Base-by-base conservation (phyloP, 2,797 vertebrate species). In the Anguilla obscura region DNA sequence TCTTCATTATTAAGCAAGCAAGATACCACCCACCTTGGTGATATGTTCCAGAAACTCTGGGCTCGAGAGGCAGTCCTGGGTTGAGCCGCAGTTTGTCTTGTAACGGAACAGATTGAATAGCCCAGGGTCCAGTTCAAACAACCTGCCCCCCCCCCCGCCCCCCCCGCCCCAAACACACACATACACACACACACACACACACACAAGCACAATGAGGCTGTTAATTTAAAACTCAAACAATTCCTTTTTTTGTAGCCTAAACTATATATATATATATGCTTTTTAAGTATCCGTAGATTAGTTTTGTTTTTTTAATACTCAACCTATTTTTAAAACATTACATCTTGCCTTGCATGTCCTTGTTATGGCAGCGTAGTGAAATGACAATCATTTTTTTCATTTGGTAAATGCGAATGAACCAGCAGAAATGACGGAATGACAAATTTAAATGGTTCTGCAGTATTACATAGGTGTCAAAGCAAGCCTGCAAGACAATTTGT, bases 21-120 rank as follows among this genome's bases (percentile, higher is more conserved):
- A 33, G 89, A 1, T 71, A 86, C 56, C 40, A 89, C 97, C 97
- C 93, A 99, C 98, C 97, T 99, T 99, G 87, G 96, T 97, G 93
- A 99, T 96, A 92, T 99, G 98, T 84, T 98, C 98, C 94, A 98
- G 94, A 93, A 99, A 99, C 94, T 98, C 97, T 0, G 98, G 97
- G 89, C 97, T 97, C 21, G 97, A 97, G 84, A 99, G 96, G 89
- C 97, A 98, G 92, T 98, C 98, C 91, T 97, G 95, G 18, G 96
- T 94, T 87, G 96, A 97, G 90, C 95, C 94, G 93, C 97, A 98
- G 91, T 96, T 96, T 91, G 96, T 96, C 87, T 95, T 97, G 92
- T 99, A 98, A 94, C 96, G 95, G 95, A 99, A 99, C 90, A 99
- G 97, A 90, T 92, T 95, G 91, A 98, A 95, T 69, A 99, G 95